A percentile compares a stretch with the other conserved stretches of the same genome.
Conservation (phyloP, 2,113 vertebrate species). For the Pelvicachromis taeniatus region DNA sequence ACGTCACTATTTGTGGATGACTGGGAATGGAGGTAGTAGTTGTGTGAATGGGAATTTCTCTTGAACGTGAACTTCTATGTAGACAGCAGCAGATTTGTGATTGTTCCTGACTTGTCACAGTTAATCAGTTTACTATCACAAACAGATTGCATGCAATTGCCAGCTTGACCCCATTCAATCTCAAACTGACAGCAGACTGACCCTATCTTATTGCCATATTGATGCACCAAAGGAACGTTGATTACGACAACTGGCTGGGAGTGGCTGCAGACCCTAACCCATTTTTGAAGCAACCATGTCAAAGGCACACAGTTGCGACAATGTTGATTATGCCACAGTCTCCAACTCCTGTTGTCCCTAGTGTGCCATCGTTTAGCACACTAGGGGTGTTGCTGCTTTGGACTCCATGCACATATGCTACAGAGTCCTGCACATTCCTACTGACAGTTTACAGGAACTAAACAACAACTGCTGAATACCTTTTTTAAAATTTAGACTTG, state of each 20-base stretch:
- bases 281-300: not conserved
- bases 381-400: not conserved
- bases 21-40: not conserved
- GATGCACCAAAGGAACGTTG: rapidly evolving
- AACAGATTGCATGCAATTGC: not conserved
- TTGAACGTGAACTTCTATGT: not conserved
- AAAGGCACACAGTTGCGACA: not conserved
- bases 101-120: not conserved
- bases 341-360: not conserved
- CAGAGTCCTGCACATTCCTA: not conserved
- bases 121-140: not conserved
- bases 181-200: not conserved
- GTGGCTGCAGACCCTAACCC: not conserved
- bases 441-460: not conserved
- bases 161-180: not conserved
- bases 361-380: not conserved
- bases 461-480: not conserved
- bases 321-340: not conserved
- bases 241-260: rapidly evolving
- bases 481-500: not conserved
- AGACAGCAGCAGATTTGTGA: not conserved
- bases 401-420: not conserved
- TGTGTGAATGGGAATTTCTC: no score
- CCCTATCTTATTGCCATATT: not conserved
- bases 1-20: not conserved